phyloP scores from a whole-genome alignment of 2,113 vertebrate genomes.

The Platanista minor region DNA sequence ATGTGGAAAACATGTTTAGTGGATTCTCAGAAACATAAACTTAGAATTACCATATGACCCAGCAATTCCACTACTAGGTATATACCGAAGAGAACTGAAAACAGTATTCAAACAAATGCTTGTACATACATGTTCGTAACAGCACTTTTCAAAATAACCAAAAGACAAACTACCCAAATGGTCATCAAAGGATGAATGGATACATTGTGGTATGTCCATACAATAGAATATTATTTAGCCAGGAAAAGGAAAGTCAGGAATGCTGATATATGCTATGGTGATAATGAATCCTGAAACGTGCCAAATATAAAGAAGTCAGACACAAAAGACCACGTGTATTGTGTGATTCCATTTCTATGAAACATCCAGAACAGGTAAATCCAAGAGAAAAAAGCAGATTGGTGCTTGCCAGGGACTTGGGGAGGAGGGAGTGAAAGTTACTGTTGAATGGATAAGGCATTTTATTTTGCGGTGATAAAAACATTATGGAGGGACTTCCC shows the following conservation, averaged over 20 bases:
- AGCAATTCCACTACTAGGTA: no score
- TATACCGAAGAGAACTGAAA: no score
- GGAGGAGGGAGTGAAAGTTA: not conserved
- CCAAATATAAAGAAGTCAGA: not conserved
- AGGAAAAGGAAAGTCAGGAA: not conserved
- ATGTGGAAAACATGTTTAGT: not conserved
- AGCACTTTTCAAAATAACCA: no score
- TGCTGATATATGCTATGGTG: not conserved
- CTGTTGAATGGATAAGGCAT: not conserved
- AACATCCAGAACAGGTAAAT: not conserved
- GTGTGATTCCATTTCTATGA: not conserved
- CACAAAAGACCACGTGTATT: not conserved
- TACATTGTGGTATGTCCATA: not conserved
- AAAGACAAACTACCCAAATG: no score
- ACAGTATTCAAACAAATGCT: no score
- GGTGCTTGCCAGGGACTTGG: not conserved
- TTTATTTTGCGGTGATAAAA: not conserved
- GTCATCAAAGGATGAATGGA: not conserved
- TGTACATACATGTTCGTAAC: no score
- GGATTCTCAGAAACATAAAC: not conserved
- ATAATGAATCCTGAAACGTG: not conserved
- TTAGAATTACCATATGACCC: no score
- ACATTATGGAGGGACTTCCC: not conserved
- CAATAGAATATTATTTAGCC: not conserved
- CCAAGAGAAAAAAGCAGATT: not conserved